Evolutionary conservation across 1,140 invertebrate genomes (phyloP), one percentile per base, ranked within the genome.

Genomic region (Nomia melanderi): DNA sequence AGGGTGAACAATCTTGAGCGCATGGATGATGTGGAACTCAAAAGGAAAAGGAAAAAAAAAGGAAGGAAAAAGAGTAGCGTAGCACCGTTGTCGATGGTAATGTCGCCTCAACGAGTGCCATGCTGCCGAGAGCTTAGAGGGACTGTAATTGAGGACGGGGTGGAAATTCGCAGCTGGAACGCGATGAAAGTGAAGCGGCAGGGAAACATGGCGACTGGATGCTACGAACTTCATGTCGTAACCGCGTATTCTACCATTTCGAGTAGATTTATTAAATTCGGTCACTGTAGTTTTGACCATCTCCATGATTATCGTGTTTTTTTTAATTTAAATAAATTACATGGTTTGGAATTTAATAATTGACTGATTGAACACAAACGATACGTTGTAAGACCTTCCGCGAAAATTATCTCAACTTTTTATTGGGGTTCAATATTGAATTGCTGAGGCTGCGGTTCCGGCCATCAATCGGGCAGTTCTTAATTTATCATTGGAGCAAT

Each of bases 121-220:
- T 3, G 59, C 59, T 33, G n/a, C 8, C n/a, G 31, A 8, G 9
- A 4, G 31, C n/a, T 23, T 9, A 6, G n/a, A 23, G 59, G 33
- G 33, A 31, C 33, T 33, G 59, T 60, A 60, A 60, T 60, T 60
- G 59, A 33, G 59, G n/a, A 39, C 59, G 20, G 59, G n/a, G 59
- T 60, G 59, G 59, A 60, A 23, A 39, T 60, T 39, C 59, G 59
- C 59, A 39, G n/a, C 59, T 23, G 33, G 33, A 39, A 60, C 33
- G 59, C n/a, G 25, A 36, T 60, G 33, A 60, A 60, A 60, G 54
- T 56, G 59, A 60, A 60, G 25, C 31, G 20, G 20, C 12, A 25
- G 25, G 53, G 25, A 25, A 27, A 5, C 25, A 5, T 17, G 5
- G 17, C 25, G 54, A 17, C 25, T 7, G 20, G n/a, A n/a, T 8